Conservation (phyloP, 2,113 vertebrate genomes). For the Mormyrus lacerda region DNA sequence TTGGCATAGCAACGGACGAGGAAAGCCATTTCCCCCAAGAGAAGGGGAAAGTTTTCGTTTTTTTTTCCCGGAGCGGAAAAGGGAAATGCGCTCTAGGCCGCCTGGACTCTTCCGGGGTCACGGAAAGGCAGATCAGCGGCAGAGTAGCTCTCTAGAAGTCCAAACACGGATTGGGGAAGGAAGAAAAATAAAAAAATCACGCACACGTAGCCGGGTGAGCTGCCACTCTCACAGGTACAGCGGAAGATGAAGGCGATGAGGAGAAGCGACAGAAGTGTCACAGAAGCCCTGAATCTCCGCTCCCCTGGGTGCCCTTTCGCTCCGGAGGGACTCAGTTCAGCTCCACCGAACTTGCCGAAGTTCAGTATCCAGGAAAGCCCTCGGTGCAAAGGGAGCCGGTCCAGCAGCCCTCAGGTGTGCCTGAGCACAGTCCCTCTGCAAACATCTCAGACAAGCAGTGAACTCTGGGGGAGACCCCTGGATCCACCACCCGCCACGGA, state of each 20-base stretch:
- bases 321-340: neutral
- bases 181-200: neutral
- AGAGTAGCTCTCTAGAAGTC: constrained; percentile 6
- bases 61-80: constrained; percentile 33
- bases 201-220: neutral
- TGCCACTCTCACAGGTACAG: neutral
- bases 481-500: neutral
- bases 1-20: constrained; percentile 99
- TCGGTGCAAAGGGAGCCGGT: neutral
- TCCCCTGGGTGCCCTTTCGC: neutral
- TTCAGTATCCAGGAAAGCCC: neutral
- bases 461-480: neutral
- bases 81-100: neutral
- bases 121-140: neutral
- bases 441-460: neutral
- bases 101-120: neutral
- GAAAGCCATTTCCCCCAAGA: constrained; percentile 90
- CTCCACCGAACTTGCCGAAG: neutral
- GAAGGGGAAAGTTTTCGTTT: constrained; percentile 73
- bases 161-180: no score
- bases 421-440: neutral
- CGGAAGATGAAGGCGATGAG: neutral
- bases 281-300: neutral
- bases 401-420: neutral
- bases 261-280: neutral